Evolutionary conservation across 2,113 vertebrate species (phyloP).

Genomic region (Sminthopsis crassicaudata): DNA sequence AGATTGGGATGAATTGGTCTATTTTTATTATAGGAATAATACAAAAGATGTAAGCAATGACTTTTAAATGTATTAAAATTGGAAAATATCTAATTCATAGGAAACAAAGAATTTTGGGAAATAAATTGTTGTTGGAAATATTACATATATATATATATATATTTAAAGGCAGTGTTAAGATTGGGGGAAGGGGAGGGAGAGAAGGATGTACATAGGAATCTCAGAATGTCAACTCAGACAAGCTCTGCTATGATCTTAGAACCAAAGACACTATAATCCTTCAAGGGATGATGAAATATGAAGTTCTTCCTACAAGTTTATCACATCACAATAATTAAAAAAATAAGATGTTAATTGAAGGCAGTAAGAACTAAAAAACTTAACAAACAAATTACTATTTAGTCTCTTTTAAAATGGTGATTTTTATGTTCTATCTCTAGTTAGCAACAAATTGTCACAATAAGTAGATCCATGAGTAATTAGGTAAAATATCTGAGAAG

Average conservation of each 20-base stretch:
- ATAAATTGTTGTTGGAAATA: background rate
- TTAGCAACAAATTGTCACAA: background rate
- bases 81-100: conserved; percentile 41
- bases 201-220: conserved; percentile 5
- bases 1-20: conserved; percentile 35
- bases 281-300: background rate
- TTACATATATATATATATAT: background rate
- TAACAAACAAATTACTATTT: background rate
- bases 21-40: background rate
- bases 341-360: background rate
- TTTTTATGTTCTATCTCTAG: background rate
- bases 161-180: too few relatives aligned
- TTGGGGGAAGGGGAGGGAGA: background rate
- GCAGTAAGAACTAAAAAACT: background rate
- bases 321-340: conserved; percentile 14
- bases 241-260: background rate
- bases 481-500: background rate
- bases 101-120: conserved; percentile 22
- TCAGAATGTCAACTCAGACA: background rate
- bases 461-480: background rate
- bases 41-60: conserved; percentile 33
- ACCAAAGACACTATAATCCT: background rate
- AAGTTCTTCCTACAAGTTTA: background rate
- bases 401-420: background rate
- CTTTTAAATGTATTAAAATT: conserved; percentile 42